These are phyloP conservation scores for Pollenia griseotomentosa DNA, from an alignment of 2,888 invertebrate species.

Conservation along the genomic window DNA sequence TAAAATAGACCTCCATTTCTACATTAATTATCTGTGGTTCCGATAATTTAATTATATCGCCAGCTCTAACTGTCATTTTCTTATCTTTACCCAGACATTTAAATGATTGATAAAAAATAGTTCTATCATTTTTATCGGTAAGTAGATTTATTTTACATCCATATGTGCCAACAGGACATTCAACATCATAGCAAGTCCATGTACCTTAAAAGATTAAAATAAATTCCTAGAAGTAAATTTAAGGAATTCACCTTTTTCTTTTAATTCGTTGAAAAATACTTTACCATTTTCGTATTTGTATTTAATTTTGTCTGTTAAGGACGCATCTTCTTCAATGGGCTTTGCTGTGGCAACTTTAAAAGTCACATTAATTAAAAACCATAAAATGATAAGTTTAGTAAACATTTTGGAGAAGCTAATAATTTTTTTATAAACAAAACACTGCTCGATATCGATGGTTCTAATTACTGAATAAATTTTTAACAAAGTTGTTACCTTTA, in stretches of 20 bases:
- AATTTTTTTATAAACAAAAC: too few relatives aligned
- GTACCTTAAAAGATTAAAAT: neutral
- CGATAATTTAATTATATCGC: neutral
- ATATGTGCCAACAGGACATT: slow-evolving; percentile 7
- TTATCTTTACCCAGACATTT: slow-evolving; percentile 46
- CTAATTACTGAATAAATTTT: too few relatives aligned
- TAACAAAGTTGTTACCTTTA: too few relatives aligned
- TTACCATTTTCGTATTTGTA: slow-evolving; percentile 52
- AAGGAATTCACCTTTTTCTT: neutral
- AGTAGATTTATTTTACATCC: slow-evolving; percentile 44
- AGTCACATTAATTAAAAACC: neutral
- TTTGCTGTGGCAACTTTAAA: neutral
- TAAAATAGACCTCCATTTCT: slow-evolving; percentile 32
- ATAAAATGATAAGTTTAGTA: too few relatives aligned
- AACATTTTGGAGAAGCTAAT: too few relatives aligned
- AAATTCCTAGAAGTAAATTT: neutral
- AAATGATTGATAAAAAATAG: slow-evolving; percentile 9
- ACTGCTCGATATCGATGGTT: too few relatives aligned
- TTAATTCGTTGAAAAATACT: neutral
- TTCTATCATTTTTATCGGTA: neutral
- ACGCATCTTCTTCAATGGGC: neutral
- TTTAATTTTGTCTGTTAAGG: slow-evolving; percentile 24
- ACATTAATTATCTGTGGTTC: slow-evolving; percentile 32
- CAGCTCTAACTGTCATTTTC: neutral
- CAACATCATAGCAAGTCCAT: slow-evolving; percentile 38